phyloP scores from a whole-genome alignment of 2,888 invertebrate genomes.

The Watsonalla cultraria region DNA sequence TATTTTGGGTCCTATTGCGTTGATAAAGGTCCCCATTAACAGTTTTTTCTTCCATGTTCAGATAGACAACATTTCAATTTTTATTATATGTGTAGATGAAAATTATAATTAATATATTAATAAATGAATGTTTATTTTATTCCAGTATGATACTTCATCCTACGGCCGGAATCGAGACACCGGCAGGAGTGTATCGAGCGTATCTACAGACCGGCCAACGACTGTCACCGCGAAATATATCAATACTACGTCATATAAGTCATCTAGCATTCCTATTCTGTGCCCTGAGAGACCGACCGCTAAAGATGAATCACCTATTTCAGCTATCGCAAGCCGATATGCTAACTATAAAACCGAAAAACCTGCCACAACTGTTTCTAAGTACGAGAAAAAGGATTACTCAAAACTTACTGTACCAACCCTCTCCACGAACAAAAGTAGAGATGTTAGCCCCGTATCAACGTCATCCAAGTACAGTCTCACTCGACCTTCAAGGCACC shows the following conservation, averaged over 20 bases:
- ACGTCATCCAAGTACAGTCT: constrained; percentile 61
- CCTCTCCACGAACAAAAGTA: constrained; percentile 56
- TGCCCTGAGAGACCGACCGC: constrained; percentile 46
- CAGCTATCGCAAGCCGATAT: constrained; percentile 64
- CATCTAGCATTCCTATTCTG: constrained; percentile 70
- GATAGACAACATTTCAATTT: no score
- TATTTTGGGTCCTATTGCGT: no score
- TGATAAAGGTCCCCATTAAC: no score
- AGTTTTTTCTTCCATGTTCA: no score
- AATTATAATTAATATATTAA: background rate
- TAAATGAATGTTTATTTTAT: constrained; percentile 17
- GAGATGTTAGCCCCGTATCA: constrained; percentile 78
- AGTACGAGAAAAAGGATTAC: constrained; percentile 72
- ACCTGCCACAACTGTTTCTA: constrained; percentile 35
- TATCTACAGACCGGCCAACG: constrained; percentile 54
- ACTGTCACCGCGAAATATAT: constrained; percentile 69
- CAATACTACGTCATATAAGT: constrained; percentile 59
- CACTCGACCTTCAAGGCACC: constrained; percentile 62
- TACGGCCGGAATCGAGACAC: constrained; percentile 59
- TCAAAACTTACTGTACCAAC: constrained; percentile 60
- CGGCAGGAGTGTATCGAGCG: constrained; percentile 36
- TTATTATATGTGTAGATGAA: no score
- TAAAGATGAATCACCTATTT: constrained; percentile 64
- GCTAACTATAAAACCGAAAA: constrained; percentile 53
- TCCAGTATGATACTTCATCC: constrained; percentile 67